Conservation (phyloP, 2,797 vertebrate genomes). For the Diplodus sargus region DNA sequence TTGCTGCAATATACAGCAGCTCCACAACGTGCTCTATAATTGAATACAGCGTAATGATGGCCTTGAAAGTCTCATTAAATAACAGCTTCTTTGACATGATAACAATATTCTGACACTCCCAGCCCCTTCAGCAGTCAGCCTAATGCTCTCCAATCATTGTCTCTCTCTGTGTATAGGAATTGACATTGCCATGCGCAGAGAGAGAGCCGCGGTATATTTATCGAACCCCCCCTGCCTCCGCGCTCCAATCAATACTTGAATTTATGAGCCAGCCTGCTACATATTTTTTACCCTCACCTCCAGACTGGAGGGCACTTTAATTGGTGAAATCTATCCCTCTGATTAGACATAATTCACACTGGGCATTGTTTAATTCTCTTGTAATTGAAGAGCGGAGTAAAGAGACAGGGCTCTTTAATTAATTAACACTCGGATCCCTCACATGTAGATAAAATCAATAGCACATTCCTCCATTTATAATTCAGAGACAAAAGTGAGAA, state of each 20-base stretch:
- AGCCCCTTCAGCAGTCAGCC: slow-evolving; percentile 34
- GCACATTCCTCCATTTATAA: slow-evolving; percentile 58
- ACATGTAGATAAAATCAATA: slow-evolving; percentile 72
- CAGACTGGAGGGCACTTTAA: slow-evolving; percentile 76
- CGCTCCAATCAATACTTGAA: slow-evolving; percentile 79
- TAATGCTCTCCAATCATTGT: slow-evolving; percentile 51
- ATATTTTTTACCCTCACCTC: slow-evolving; percentile 69
- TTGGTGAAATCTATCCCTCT: slow-evolving; percentile 82
- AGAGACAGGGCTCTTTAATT: slow-evolving; percentile 77
- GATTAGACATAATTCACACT: slow-evolving; percentile 82
- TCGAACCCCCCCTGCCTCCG: slow-evolving; percentile 61
- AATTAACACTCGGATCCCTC: slow-evolving; percentile 65
- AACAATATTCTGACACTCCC: slow-evolving; percentile 16
- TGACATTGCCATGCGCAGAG: slow-evolving; percentile 52
- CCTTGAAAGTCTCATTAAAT: slow-evolving; percentile 34
- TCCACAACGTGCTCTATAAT: neutral
- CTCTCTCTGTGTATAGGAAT: slow-evolving; percentile 39
- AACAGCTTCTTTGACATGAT: slow-evolving; percentile 12
- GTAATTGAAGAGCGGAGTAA: slow-evolving; percentile 81
- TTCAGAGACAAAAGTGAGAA: slow-evolving; percentile 56
- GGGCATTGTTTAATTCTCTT: slow-evolving; percentile 80
- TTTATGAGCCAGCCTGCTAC: slow-evolving; percentile 71
- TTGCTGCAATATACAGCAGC: neutral
- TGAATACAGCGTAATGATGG: slow-evolving; percentile 1
- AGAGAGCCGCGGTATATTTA: slow-evolving; percentile 61